These are phyloP conservation scores for Leucophenga maculata DNA, from an alignment of 2,888 invertebrate species.

Conservation along the genomic window DNA sequence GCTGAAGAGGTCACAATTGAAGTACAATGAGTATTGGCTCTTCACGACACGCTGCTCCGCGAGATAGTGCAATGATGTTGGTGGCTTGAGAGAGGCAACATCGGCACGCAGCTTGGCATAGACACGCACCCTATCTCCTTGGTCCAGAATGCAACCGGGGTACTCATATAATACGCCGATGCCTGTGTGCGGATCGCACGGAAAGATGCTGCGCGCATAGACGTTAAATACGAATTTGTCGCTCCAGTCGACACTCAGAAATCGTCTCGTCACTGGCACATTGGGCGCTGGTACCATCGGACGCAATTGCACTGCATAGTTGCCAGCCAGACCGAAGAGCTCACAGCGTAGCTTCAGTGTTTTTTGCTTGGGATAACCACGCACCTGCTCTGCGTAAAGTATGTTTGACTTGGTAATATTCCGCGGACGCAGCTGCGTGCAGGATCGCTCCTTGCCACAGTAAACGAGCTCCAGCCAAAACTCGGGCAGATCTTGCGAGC, in stretches of 20 bases:
- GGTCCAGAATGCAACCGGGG: slow-evolving; percentile 84
- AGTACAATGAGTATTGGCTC: slow-evolving; percentile 83
- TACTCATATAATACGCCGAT: slow-evolving; percentile 87
- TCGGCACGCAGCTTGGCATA: slow-evolving; percentile 83
- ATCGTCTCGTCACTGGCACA: slow-evolving; percentile 62
- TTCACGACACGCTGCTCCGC: slow-evolving; percentile 79
- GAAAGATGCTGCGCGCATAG: slow-evolving; percentile 86
- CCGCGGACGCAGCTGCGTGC: slow-evolving; percentile 75
- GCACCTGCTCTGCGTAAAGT: slow-evolving; percentile 84
- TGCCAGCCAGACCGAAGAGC: slow-evolving; percentile 86
- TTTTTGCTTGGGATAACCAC: slow-evolving; percentile 80
- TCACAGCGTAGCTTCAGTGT: slow-evolving; percentile 82
- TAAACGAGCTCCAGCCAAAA: slow-evolving; percentile 86
- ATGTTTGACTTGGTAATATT: slow-evolving; percentile 76
- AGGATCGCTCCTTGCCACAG: slow-evolving; percentile 83
- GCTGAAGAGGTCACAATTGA: slow-evolving; percentile 87
- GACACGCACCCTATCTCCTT: slow-evolving; percentile 84
- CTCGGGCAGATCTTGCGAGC: slow-evolving; percentile 74
- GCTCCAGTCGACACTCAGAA: slow-evolving; percentile 81
- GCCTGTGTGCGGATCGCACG: slow-evolving; percentile 83
- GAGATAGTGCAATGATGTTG: slow-evolving; percentile 77
- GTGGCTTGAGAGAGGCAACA: slow-evolving; percentile 79
- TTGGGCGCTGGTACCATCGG: slow-evolving; percentile 78
- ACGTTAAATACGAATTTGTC: slow-evolving; percentile 89
- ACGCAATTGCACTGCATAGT: slow-evolving; percentile 82